Conservation (phyloP, 1,140 invertebrate species). For the Campoletis sonorensis region DNA sequence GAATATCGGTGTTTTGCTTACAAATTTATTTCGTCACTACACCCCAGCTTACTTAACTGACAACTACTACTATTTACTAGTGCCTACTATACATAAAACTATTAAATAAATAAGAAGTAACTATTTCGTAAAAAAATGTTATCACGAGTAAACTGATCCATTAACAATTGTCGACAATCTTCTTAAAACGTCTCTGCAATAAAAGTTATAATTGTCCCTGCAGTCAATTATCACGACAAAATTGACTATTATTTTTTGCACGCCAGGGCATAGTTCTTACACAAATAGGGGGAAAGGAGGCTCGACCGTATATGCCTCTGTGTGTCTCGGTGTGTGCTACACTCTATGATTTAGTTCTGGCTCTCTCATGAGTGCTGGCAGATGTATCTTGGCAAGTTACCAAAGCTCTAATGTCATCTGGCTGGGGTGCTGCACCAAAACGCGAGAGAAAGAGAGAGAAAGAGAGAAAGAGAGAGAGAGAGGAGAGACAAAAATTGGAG, state of each 20-base stretch:
- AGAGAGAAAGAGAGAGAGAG: neutral
- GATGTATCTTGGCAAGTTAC: constrained; percentile 67
- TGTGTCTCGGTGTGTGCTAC: too few species aligned
- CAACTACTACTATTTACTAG: too few species aligned
- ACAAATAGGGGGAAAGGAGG: neutral
- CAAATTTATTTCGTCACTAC: too few species aligned
- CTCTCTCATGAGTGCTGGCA: constrained; percentile 55
- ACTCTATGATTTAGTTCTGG: constrained; percentile 9
- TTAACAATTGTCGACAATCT: too few species aligned
- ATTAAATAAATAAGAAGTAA: too few species aligned
- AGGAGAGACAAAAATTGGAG: too few species aligned
- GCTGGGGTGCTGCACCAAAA: constrained; percentile 32
- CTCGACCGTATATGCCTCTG: neutral
- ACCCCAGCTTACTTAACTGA: too few species aligned
- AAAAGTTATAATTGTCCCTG: neutral
- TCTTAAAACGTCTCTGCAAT: too few species aligned
- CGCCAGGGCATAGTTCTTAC: neutral
- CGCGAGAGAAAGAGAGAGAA: neutral
- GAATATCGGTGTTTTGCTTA: too few species aligned
- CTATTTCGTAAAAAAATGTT: too few species aligned
- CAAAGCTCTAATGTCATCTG: constrained; percentile 69
- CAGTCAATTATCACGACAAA: neutral
- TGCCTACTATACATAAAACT: too few species aligned
- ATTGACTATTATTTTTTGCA: neutral
- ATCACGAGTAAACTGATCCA: too few species aligned